Evolutionary conservation across 2,888 invertebrate genomes (phyloP).

Genomic region (Ferdinandea cuprea): DNA sequence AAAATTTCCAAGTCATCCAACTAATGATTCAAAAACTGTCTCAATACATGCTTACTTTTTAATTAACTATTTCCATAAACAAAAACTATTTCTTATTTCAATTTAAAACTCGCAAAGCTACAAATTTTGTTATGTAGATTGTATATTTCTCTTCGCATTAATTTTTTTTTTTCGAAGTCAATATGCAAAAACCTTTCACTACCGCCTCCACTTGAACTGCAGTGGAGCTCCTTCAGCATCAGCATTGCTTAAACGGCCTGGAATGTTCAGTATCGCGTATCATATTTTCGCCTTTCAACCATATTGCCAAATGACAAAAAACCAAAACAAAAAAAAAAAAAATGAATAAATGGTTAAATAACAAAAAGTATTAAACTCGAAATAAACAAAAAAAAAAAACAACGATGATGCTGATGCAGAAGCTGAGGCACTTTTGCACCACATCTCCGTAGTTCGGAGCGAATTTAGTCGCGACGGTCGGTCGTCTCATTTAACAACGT

Average conservation of each 20-base stretch:
- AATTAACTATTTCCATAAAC: too few relatives aligned
- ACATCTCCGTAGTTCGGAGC: conserved; percentile 22
- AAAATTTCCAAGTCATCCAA: too few relatives aligned
- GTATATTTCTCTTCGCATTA: background rate
- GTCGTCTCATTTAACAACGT: conserved; percentile 41
- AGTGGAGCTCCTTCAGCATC: conserved; percentile 13
- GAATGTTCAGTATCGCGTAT: conserved; percentile 45
- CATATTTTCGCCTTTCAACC: conserved; percentile 47
- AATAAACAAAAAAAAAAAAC: conserved; percentile 1
- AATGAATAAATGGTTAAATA: conserved; percentile 58
- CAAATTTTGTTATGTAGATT: too few relatives aligned
- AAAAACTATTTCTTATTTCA: too few relatives aligned
- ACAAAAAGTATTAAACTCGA: conserved; percentile 52
- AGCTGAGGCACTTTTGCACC: conserved; percentile 36
- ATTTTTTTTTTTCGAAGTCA: background rate
- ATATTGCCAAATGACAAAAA: conserved; percentile 33
- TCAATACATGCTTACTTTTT: too few relatives aligned
- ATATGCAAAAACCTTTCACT: conserved; percentile 67
- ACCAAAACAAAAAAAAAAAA: conserved; percentile 9
- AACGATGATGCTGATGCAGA: conserved; percentile 3
- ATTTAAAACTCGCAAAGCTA: too few relatives aligned
- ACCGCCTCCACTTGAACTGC: conserved; percentile 35
- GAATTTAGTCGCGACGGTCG: conserved; percentile 35
- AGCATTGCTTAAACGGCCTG: conserved; percentile 13
- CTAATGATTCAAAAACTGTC: too few relatives aligned